Evolutionary conservation across 2,797 vertebrate genomes (phyloP), one percentile per base, ranked within the genome.

Genomic region (Chanos chanos): DNA sequence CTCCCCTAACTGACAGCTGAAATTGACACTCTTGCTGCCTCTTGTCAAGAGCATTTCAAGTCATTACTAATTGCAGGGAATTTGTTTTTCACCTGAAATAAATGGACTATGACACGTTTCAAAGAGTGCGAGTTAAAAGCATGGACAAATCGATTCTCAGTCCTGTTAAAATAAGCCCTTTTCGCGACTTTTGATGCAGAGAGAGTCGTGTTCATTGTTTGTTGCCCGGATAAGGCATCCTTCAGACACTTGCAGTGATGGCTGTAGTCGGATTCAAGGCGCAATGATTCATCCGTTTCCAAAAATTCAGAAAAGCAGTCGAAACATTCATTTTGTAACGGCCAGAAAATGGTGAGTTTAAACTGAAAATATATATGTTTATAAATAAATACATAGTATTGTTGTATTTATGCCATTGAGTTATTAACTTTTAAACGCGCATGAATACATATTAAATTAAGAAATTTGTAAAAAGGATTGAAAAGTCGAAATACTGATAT

Each of bases 41-140:
- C 78, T 85, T 80, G 79, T 75, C 74, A 70, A 55, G 77, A 75
- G 75, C 79, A 66, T 81, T 80, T 87, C 77, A 86, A 86, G 81
- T 79, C 72, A 45, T 55, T 63, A 72, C 80, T 87, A 89, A 88
- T 88, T 88, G 81, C 84, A 84, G 59, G 79, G 79, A 68, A 76
- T 71, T 83, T 79, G 83, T 73, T 69, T 65, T n/a, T 73, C 72
- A 63, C 81, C 58, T 75, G 84, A 83, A 86, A 86, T 85, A 79
- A 82, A 79, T 66, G 69, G 72, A 77, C 76, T 81, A 52, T 25
- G 25, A 44, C 53, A 36, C 51, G 21, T 22, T 52, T 37, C 37
- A 51, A 33, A 51, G 16, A n/a, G 34, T 47, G 24, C n/a, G 53
- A 31, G 51, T 64, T 61, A 61, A 56, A 15, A 53, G 22, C 19